Evolutionary conservation across 1,140 invertebrate genomes (phyloP).

Genomic region (Cepaea nemoralis): DNA sequence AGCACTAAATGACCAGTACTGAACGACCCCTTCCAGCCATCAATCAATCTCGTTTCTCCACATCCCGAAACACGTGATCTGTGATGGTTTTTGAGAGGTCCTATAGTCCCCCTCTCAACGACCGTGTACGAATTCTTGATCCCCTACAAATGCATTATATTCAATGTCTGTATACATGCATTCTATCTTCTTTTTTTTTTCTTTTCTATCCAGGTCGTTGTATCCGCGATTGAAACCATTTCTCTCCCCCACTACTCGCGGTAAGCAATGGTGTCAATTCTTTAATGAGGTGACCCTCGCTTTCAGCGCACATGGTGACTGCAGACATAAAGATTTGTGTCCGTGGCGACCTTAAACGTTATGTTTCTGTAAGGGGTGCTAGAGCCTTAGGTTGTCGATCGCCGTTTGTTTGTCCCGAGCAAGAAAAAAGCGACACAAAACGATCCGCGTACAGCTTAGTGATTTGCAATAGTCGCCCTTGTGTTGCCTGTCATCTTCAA

Average conservation of each 20-base stretch:
- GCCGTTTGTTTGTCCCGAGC: not conserved
- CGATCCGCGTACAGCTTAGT: not conserved
- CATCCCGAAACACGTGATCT: not conserved
- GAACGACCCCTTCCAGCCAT: not conserved
- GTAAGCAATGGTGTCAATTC: not conserved
- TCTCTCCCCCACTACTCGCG: not conserved
- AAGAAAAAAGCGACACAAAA: slow-evolving; percentile 16
- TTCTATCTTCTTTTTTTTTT: not conserved
- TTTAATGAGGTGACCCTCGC: slow-evolving; percentile 8
- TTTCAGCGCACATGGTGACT: not conserved
- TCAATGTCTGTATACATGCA: slow-evolving; percentile 1
- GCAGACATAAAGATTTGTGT: not conserved
- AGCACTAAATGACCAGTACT: slow-evolving; percentile 14
- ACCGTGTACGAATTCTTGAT: not conserved
- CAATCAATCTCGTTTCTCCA: not conserved
- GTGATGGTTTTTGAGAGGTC: not conserved
- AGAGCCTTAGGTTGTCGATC: not conserved
- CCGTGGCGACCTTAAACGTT: slow-evolving; percentile 11
- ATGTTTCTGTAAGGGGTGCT: not conserved
- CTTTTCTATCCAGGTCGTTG: not conserved
- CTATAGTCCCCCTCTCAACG: not conserved
- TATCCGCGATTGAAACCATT: not conserved
- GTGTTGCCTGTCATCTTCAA: not conserved
- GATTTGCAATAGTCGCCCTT: not conserved
- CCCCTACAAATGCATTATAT: slow-evolving; percentile 13